Percentiles rank a stretch among this genome's conserved stretches.
Conservation (phyloP, 2,113 vertebrate genomes). For the Apistogramma diplotaenia region DNA sequence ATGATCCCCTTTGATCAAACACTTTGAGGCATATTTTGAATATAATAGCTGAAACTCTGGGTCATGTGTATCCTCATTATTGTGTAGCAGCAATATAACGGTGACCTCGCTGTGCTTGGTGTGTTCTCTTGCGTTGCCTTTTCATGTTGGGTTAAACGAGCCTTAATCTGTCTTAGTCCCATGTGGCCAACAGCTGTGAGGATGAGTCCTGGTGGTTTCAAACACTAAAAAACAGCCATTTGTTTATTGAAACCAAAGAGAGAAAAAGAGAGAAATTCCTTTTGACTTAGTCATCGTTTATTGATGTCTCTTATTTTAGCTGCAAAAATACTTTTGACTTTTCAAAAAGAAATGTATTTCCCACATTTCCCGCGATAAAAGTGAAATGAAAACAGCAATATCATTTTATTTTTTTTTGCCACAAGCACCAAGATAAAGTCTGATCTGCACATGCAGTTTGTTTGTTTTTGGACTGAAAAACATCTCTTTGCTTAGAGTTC, state of each 20-base stretch:
- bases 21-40: neutral
- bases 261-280: neutral
- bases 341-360: neutral
- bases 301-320: neutral
- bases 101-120: slow-evolving; percentile 44
- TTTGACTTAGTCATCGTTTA: neutral
- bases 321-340: neutral
- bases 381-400: neutral
- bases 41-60: neutral
- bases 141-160: slow-evolving; percentile 3
- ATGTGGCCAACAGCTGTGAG: slow-evolving; percentile 41
- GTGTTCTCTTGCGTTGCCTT: slow-evolving; percentile 1
- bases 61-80: neutral
- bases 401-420: neutral
- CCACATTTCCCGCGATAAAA: neutral
- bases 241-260: neutral
- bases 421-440: neutral
- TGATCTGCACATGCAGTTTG: neutral
- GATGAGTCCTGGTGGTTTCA: neutral
- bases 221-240: neutral
- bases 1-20: no score
- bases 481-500: neutral
- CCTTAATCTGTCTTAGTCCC: neutral
- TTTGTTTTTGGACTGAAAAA: neutral
- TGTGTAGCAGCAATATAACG: slow-evolving; percentile 1